phyloP scores from a whole-genome alignment of 2,113 vertebrate genomes.

The Coryphaenoides rupestris region DNA sequence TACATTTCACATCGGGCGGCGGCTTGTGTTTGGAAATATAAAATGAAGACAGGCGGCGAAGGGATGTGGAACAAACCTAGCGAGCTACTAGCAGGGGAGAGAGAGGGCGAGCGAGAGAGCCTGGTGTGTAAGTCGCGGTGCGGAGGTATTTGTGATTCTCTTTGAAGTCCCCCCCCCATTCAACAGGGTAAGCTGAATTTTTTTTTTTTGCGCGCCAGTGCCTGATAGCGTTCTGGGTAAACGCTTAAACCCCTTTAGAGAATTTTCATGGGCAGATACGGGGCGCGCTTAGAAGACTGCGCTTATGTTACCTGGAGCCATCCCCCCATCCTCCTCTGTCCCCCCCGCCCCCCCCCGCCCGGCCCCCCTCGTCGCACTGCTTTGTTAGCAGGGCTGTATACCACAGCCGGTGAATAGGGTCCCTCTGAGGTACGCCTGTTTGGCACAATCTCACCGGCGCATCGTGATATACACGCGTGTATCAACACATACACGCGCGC shows the following conservation, averaged over 20 bases:
- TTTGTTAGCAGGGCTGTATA: not conserved
- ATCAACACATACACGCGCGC: not conserved
- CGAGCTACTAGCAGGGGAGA: too few species aligned
- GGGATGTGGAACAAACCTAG: conserved; percentile 21
- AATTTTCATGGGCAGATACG: conserved; percentile 96
- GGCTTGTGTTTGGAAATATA: conserved; percentile 64
- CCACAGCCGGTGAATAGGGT: conserved; percentile 80
- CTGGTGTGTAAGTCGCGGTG: conserved; percentile 53
- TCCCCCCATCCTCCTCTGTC: too few species aligned
- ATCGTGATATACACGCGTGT: conserved; percentile 68
- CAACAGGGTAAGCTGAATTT: conserved; percentile 97
- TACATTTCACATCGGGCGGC: conserved; percentile 69
- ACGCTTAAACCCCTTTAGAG: conserved; percentile 99
- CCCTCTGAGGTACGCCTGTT: conserved; percentile 89
- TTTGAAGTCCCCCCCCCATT: conserved; percentile 91
- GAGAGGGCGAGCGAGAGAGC: conserved; percentile 47
- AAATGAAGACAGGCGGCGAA: conserved; percentile 57
- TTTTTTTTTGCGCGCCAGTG: conserved; percentile 87
- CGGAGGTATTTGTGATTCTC: conserved; percentile 91
- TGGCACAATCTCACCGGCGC: conserved; percentile 84
- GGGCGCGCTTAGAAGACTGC: conserved; percentile 83
- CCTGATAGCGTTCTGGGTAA: conserved; percentile 97
- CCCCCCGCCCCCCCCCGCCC: conserved; percentile 77
- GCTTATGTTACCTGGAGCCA: conserved; percentile 94
- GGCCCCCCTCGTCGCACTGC: not conserved